These are phyloP conservation scores for Meteorus sp. DNA, from an alignment of 1,140 invertebrate species.

Conservation along the genomic window DNA sequence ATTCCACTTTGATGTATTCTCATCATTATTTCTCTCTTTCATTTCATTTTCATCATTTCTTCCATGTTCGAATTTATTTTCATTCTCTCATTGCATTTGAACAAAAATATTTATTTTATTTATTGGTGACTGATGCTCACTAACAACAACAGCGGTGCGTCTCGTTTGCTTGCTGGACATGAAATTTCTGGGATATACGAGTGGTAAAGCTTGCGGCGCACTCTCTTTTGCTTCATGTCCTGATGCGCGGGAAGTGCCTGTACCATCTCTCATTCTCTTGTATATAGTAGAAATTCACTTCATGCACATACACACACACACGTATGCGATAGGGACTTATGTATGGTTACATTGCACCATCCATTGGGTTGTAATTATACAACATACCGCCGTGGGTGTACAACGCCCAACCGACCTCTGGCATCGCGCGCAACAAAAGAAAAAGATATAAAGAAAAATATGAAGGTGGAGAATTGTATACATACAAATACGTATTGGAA, in stretches of 20 bases:
- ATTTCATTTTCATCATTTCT: too few relatives aligned
- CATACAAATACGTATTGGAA: too few relatives aligned
- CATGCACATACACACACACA: neutral
- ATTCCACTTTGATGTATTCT: too few relatives aligned
- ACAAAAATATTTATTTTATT: neutral
- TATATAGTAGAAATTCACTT: neutral
- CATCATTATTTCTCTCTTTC: too few relatives aligned
- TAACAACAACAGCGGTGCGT: neutral
- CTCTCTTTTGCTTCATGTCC: neutral
- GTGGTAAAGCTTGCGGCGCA: neutral
- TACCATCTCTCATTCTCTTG: neutral
- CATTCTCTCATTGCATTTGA: too few relatives aligned
- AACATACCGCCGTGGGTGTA: conserved; percentile 22
- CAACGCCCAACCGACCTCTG: conserved; percentile 24
- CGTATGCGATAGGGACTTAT: conserved; percentile 1
- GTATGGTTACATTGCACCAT: conserved; percentile 15
- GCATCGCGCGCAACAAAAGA: conserved; percentile 5
- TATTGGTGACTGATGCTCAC: neutral
- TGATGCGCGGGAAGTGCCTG: too few relatives aligned
- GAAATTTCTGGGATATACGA: neutral
- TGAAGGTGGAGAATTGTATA: neutral
- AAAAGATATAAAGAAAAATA: neutral
- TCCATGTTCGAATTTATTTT: too few relatives aligned
- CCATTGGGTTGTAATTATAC: conserved; percentile 26
- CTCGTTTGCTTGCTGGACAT: neutral